phyloP scores from a whole-genome alignment of 2,113 vertebrate genomes.

The Dipodomys ordii region DNA sequence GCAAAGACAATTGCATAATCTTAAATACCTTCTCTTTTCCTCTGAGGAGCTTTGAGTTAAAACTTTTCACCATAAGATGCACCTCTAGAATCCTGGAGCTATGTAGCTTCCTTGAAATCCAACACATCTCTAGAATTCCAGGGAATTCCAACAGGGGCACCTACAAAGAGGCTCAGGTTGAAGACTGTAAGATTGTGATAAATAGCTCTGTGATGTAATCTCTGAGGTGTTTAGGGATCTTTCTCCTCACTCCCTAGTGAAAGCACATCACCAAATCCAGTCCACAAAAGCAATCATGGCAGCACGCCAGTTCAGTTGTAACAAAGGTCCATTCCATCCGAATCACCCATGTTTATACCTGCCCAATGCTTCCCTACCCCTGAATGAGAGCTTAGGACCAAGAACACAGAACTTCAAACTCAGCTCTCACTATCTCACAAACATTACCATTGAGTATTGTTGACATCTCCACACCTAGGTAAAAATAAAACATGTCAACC shows the following conservation, averaged over 20 bases:
- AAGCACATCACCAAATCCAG: background rate
- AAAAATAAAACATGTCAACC: background rate
- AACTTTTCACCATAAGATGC: background rate
- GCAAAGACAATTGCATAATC: conserved; percentile 42
- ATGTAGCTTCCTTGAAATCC: background rate
- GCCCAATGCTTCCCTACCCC: background rate
- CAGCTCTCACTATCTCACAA: background rate
- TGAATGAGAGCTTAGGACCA: background rate
- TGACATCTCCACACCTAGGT: background rate
- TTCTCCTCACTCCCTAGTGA: background rate
- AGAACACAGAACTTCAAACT: background rate
- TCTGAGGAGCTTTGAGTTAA: conserved; percentile 12
- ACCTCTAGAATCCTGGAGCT: background rate
- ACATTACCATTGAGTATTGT: background rate
- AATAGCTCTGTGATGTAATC: background rate
- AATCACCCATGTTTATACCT: background rate
- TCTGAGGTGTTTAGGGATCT: background rate
- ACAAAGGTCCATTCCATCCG: background rate
- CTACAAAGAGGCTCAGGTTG: background rate
- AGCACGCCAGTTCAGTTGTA: background rate
- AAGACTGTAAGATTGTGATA: background rate
- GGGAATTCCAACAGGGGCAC: background rate
- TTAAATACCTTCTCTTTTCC: conserved; percentile 6
- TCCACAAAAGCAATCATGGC: background rate
- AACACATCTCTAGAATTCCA: background rate